These are phyloP conservation scores for Salmo trutta DNA, from an alignment of 2,797 vertebrate species.

Conservation along the genomic window DNA sequence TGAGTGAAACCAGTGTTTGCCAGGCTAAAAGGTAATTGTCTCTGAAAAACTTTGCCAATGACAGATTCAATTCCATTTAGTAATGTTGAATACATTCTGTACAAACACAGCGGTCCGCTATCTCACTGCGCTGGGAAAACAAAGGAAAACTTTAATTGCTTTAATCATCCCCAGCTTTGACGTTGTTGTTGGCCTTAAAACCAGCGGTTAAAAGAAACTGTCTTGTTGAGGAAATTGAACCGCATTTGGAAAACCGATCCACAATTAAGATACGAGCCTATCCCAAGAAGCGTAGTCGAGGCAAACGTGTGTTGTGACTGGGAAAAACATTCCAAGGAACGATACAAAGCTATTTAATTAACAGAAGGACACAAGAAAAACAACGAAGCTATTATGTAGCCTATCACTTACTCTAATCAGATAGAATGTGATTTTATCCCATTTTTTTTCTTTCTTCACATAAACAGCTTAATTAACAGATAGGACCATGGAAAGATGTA, in stretches of 20 bases:
- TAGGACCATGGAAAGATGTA: constrained; percentile 78
- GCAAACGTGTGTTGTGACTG: constrained; percentile 75
- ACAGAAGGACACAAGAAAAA: constrained; percentile 80
- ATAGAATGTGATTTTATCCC: constrained; percentile 76
- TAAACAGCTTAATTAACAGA: constrained; percentile 83
- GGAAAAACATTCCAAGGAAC: constrained; percentile 75
- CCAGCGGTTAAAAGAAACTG: constrained; percentile 92
- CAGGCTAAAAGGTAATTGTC: constrained; percentile 91
- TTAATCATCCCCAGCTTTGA: constrained; percentile 96
- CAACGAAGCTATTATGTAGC: constrained; percentile 73
- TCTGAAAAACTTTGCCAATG: constrained; percentile 87
- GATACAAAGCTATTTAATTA: constrained; percentile 84
- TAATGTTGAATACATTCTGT: constrained; percentile 96
- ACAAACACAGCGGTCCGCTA: constrained; percentile 83
- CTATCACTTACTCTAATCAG: constrained; percentile 84
- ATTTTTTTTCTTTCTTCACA: constrained; percentile 75
- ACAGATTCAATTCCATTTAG: constrained; percentile 98
- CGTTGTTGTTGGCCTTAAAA: constrained; percentile 88
- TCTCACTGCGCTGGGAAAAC: constrained; percentile 89
- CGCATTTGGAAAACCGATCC: constrained; percentile 82
- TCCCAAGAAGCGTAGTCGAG: constrained; percentile 65
- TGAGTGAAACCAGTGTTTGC: constrained; percentile 86
- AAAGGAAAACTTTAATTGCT: constrained; percentile 99
- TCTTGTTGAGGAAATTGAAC: constrained; percentile 87
- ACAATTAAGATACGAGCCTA: constrained; percentile 83